These are phyloP conservation scores for Procambarus virginalis DNA, from an alignment of 1,140 invertebrate species.

Conservation along the genomic window DNA sequence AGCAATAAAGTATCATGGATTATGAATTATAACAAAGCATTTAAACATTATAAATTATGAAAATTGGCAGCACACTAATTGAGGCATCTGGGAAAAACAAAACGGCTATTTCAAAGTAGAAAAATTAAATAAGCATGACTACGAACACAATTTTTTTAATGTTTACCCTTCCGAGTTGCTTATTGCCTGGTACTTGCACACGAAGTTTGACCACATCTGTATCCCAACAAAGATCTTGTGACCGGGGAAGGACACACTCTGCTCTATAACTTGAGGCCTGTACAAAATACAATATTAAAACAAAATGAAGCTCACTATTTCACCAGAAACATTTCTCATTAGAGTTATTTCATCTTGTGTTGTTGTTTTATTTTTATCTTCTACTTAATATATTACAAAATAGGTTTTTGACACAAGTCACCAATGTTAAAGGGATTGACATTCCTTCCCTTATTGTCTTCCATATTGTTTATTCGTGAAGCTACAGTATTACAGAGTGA, in stretches of 20 bases:
- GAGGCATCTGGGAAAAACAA: neutral
- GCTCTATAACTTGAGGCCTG: constrained; percentile 52
- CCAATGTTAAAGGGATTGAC: no score
- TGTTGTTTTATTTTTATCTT: no score
- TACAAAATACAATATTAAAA: neutral
- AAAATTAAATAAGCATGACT: neutral
- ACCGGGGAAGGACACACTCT: constrained; percentile 36
- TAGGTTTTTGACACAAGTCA: no score
- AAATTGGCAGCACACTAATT: neutral
- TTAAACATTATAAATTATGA: neutral
- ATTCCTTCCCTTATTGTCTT: no score
- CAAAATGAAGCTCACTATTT: no score
- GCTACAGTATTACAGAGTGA: no score
- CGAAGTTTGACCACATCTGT: constrained; percentile 61
- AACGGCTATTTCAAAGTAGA: neutral
- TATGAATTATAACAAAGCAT: neutral
- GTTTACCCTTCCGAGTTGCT: constrained; percentile 57
- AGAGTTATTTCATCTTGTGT: no score
- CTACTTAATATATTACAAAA: no score
- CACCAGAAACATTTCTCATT: no score
- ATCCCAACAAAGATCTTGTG: constrained; percentile 53
- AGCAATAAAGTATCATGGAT: neutral
- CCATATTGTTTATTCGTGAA: no score
- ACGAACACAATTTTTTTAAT: no score
- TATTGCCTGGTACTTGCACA: constrained; percentile 58